These are phyloP conservation scores for Catostomus latipinnis DNA, from an alignment of 2,797 vertebrate genomes.

Conservation along the genomic window DNA sequence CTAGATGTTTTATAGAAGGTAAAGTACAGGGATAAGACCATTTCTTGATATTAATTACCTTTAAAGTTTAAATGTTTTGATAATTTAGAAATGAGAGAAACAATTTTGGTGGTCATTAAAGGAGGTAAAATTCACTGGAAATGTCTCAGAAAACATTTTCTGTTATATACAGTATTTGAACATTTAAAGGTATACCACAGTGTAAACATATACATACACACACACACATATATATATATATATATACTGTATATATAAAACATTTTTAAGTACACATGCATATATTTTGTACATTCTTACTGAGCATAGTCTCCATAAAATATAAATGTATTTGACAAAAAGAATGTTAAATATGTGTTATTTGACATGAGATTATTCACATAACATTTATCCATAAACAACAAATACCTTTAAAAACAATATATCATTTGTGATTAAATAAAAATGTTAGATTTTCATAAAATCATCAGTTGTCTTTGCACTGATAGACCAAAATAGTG, in stretches of 20 bases:
- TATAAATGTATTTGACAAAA: constrained; percentile 37
- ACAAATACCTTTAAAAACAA: constrained; percentile 59
- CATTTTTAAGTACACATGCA: constrained; percentile 58
- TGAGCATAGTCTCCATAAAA: constrained; percentile 49
- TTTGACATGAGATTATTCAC: constrained; percentile 46
- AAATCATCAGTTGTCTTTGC: constrained; percentile 55
- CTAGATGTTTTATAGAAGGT: constrained; percentile 31
- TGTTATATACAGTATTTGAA: constrained; percentile 43
- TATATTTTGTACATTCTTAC: constrained; percentile 58
- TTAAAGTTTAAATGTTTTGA: constrained; percentile 26
- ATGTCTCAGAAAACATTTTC: constrained; percentile 50
- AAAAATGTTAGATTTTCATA: constrained; percentile 22
- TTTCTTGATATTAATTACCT: constrained; percentile 6
- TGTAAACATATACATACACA: constrained; percentile 59
- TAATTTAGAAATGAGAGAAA: neutral
- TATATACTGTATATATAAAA: neutral
- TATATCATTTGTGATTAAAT: constrained; percentile 38
- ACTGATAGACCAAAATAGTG: constrained; percentile 33
- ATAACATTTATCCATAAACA: constrained; percentile 57
- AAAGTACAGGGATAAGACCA: constrained; percentile 37
- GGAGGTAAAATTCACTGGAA: constrained; percentile 52
- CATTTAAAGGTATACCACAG: constrained; percentile 44
- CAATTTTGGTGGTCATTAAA: constrained; percentile 7
- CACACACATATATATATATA: neutral
- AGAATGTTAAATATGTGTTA: constrained; percentile 46